Percentiles rank a stretch among this genome's conserved stretches.
phyloP scores from a whole-genome alignment of 2,888 invertebrate genomes.

The Actias luna region DNA sequence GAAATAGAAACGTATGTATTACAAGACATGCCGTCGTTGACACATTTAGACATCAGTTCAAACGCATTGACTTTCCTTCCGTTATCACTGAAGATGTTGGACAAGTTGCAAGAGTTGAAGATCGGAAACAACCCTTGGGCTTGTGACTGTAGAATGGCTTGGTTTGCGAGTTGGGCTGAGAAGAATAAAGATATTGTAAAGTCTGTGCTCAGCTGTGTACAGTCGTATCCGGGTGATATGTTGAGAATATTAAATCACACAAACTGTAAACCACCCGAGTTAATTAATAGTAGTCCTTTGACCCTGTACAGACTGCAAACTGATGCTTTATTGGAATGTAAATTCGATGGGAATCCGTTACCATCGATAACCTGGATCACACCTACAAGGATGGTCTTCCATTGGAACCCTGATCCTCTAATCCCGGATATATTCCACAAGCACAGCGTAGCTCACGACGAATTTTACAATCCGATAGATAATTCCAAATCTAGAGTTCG shows the following conservation, averaged over 20 bases:
- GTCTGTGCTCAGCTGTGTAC: conserved; percentile 85
- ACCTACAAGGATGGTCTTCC: conserved; percentile 86
- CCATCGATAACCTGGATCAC: conserved; percentile 94
- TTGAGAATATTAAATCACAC: conserved; percentile 86
- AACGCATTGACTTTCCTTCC: conserved; percentile 88
- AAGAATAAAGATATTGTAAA: conserved; percentile 72
- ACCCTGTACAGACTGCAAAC: conserved; percentile 84
- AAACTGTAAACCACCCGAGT: conserved; percentile 84
- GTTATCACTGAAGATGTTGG: conserved; percentile 84
- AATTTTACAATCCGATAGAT: conserved; percentile 69
- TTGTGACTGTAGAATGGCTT: conserved; percentile 93
- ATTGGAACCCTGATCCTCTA: conserved; percentile 89
- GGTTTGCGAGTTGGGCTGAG: conserved; percentile 84
- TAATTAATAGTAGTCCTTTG: conserved; percentile 83
- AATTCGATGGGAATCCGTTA: conserved; percentile 87
- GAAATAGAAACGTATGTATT: conserved; percentile 85
- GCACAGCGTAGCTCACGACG: conserved; percentile 84
- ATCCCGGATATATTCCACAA: conserved; percentile 85
- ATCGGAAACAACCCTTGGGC: conserved; percentile 90
- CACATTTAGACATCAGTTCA: conserved; percentile 85
- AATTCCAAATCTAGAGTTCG: conserved; percentile 81
- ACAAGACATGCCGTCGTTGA: conserved; percentile 82
- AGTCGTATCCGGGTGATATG: conserved; percentile 86
- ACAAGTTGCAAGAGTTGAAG: conserved; percentile 83
- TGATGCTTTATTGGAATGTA: conserved; percentile 88